These are phyloP conservation scores for Bunonema sp. DNA, from an alignment of 2,888 invertebrate genomes.

Conservation along the genomic window DNA sequence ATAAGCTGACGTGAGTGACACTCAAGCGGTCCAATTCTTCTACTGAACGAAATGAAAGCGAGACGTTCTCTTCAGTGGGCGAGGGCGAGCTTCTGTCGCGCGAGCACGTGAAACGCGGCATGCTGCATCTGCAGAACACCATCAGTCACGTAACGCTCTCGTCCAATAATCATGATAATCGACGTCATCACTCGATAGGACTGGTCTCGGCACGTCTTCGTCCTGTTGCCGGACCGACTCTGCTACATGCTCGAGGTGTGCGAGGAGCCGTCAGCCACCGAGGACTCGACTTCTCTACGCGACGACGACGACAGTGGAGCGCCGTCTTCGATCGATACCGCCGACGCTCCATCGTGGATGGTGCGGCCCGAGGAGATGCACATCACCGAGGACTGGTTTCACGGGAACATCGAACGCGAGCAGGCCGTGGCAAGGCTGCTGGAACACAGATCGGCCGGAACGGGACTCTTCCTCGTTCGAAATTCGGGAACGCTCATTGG, in stretches of 20 bases:
- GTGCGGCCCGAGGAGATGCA: constrained; percentile 42
- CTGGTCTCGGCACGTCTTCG: constrained; percentile 39
- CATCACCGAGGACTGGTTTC: constrained; percentile 45
- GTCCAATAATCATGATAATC: too few species aligned
- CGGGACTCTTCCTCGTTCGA: constrained; percentile 84
- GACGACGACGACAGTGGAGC: constrained; percentile 29
- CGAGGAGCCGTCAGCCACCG: constrained; percentile 12
- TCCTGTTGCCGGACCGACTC: constrained; percentile 34
- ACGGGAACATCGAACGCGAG: constrained; percentile 34
- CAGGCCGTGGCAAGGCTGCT: constrained; percentile 24
- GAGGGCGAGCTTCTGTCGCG: constrained; percentile 28
- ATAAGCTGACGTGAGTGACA: too few species aligned
- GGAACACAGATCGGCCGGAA: constrained; percentile 52
- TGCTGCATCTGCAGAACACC: constrained; percentile 23
- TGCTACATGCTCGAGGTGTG: constrained; percentile 26
- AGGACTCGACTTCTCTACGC: constrained; percentile 22
- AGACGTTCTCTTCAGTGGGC: constrained; percentile 14
- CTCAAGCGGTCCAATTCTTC: too few species aligned
- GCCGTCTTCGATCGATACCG: constrained; percentile 26
- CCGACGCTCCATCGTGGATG: too few species aligned
- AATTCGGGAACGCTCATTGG: constrained; percentile 73
- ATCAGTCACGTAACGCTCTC: constrained; percentile 11
- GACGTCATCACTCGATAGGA: too few species aligned
- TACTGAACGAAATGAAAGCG: too few species aligned
- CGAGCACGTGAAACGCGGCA: constrained; percentile 30